These are phyloP conservation scores for Hofmannophila pseudospretella DNA, from an alignment of 2,888 invertebrate species.

Conservation along the genomic window DNA sequence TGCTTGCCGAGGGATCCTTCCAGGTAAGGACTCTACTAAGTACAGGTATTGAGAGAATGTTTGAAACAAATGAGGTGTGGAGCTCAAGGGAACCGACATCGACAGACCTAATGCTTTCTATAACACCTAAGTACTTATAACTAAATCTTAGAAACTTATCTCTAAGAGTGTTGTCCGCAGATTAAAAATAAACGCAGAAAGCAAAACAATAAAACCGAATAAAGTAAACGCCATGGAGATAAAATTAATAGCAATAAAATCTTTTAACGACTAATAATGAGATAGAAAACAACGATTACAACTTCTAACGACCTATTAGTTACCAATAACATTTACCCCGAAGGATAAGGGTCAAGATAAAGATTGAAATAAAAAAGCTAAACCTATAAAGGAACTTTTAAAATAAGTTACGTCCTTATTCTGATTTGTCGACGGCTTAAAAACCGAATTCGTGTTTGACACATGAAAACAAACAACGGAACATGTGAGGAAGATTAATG, in stretches of 20 bases:
- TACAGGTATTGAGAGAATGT: conserved; percentile 42
- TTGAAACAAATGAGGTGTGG: conserved; percentile 75
- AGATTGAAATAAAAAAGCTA: conserved; percentile 23
- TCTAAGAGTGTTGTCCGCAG: background rate
- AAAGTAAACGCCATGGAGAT: conserved; percentile 1
- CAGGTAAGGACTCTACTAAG: no score
- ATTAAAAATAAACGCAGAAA: background rate
- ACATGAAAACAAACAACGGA: conserved; percentile 52
- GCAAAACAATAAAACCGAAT: background rate
- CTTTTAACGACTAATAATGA: conserved; percentile 8
- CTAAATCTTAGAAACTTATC: no score
- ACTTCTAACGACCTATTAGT: conserved; percentile 21
- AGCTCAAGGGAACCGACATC: conserved; percentile 85
- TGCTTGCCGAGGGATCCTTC: conserved; percentile 78
- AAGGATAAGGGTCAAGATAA: conserved; percentile 23
- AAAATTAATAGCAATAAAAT: conserved; percentile 1
- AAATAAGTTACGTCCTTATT: conserved; percentile 22
- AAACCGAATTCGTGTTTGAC: conserved; percentile 55
- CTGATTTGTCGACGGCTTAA: conserved; percentile 33
- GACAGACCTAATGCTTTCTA: no score
- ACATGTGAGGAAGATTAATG: conserved; percentile 61
- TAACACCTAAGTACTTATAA: no score
- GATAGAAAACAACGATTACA: conserved; percentile 12
- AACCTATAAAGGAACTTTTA: background rate
- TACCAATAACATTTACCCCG: conserved; percentile 25